Evolutionary conservation across 2,797 vertebrate species (phyloP).

Genomic region (Anabacerthia variegaticeps): DNA sequence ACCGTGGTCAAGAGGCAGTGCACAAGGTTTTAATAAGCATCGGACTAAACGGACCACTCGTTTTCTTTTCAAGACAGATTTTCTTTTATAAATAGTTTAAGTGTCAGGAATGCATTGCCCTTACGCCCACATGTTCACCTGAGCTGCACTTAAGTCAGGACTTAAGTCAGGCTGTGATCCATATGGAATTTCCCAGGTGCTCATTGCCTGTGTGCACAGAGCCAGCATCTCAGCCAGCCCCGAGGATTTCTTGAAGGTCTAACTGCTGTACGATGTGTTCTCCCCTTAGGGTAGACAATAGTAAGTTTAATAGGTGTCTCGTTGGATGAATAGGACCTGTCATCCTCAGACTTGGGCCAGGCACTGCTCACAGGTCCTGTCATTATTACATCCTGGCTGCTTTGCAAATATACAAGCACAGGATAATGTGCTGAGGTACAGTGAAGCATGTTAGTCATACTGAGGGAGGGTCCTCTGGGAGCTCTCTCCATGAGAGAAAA

Average conservation of each 20-base stretch:
- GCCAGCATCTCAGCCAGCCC: neutral
- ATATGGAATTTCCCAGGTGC: neutral
- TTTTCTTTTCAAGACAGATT: constrained; percentile 7
- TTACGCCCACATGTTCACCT: neutral
- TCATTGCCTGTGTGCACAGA: neutral
- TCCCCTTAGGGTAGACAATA: constrained; percentile 20
- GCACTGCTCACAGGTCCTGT: neutral
- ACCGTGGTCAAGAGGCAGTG: neutral
- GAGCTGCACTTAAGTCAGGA: neutral
- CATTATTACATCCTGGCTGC: neutral
- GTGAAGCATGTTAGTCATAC: neutral
- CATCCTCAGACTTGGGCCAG: neutral
- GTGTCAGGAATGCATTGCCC: neutral
- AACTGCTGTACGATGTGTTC: neutral
- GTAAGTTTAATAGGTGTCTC: neutral
- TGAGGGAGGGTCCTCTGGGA: constrained; percentile 11
- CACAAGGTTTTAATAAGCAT: neutral
- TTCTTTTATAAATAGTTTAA: neutral
- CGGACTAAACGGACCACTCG: neutral
- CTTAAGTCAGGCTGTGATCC: neutral
- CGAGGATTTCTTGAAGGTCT: neutral
- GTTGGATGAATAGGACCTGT: neutral
- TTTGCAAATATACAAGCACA: neutral
- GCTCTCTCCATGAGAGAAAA: neutral
- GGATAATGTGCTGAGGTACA: neutral